Conservation (phyloP, 2,113 vertebrate species). For the Thomomys bottae region DNA sequence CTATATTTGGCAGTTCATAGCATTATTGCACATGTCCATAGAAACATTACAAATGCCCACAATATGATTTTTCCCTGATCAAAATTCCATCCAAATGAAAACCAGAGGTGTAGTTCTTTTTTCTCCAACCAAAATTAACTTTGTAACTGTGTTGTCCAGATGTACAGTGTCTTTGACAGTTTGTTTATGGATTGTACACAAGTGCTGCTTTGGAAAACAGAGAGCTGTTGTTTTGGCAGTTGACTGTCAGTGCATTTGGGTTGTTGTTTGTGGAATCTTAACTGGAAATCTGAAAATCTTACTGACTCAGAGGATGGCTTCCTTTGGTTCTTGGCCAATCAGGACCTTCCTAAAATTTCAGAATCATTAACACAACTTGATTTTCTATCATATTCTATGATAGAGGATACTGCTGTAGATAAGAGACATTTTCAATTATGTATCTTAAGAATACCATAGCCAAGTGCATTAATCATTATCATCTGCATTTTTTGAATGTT, state of each 20-base stretch:
- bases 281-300: constrained; percentile 69
- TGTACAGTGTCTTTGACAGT: constrained; percentile 58
- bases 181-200: constrained; percentile 67
- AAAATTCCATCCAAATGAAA: constrained; percentile 73
- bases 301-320: constrained; percentile 52
- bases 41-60: constrained; percentile 20
- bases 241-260: constrained; percentile 14
- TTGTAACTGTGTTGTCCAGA: constrained; percentile 75
- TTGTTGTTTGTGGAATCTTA: constrained; percentile 49
- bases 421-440: constrained; percentile 34
- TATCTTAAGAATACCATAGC: constrained; percentile 16
- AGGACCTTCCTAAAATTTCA: not conserved
- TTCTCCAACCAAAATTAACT: constrained; percentile 65
- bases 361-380: not conserved
- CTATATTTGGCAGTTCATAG: not conserved
- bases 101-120: constrained; percentile 32
- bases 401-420: constrained; percentile 18
- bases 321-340: constrained; percentile 50
- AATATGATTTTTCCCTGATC: constrained; percentile 52
- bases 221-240: constrained; percentile 48
- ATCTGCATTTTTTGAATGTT: not conserved
- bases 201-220: constrained; percentile 66
- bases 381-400: constrained; percentile 1
- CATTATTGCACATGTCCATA: not conserved
- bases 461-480: constrained; percentile 28